Evolutionary conservation across 2,888 invertebrate genomes (phyloP).

Genomic region (Hyposoter didymator): DNA sequence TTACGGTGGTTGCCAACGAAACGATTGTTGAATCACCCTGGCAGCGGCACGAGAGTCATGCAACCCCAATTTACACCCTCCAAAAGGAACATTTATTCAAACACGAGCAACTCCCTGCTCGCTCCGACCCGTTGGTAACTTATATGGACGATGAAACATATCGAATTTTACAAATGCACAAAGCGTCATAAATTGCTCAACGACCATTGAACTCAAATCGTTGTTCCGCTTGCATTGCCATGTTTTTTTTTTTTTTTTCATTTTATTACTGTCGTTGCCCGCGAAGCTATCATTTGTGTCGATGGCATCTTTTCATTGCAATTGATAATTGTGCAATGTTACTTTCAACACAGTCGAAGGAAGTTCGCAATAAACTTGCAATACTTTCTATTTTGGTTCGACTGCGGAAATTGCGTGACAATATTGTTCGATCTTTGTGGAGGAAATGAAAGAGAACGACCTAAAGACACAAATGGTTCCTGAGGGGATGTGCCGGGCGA

Average conservation of each 20-base stretch:
- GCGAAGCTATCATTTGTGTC: background rate
- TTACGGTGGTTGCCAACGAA: slow-evolving; percentile 59
- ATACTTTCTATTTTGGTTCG: slow-evolving; percentile 6
- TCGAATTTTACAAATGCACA: slow-evolving; percentile 47
- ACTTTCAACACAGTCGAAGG: background rate
- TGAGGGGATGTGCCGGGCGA: background rate
- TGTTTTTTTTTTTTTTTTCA: background rate
- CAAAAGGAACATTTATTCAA: background rate
- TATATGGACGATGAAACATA: slow-evolving; percentile 53
- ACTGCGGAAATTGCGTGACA: slow-evolving; percentile 22
- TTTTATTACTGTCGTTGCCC: background rate
- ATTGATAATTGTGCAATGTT: background rate
- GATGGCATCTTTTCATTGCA: background rate
- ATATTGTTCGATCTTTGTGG: slow-evolving; percentile 22
- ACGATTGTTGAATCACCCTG: slow-evolving; percentile 55
- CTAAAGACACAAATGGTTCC: slow-evolving; percentile 23
- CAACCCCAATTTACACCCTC: slow-evolving; percentile 57
- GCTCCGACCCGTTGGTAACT: slow-evolving; percentile 15
- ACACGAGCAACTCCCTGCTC: slow-evolving; percentile 6
- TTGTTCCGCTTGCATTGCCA: background rate
- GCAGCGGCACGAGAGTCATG: slow-evolving; percentile 47
- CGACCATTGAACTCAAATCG: slow-evolving; percentile 13
- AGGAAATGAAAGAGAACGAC: background rate
- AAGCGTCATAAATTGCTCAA: slow-evolving; percentile 39
- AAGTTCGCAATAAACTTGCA: slow-evolving; percentile 7